A percentile compares a stretch with the other conserved stretches of the same genome.
phyloP scores from a whole-genome alignment of 2,113 vertebrate genomes.

The Urocitellus parryii region DNA sequence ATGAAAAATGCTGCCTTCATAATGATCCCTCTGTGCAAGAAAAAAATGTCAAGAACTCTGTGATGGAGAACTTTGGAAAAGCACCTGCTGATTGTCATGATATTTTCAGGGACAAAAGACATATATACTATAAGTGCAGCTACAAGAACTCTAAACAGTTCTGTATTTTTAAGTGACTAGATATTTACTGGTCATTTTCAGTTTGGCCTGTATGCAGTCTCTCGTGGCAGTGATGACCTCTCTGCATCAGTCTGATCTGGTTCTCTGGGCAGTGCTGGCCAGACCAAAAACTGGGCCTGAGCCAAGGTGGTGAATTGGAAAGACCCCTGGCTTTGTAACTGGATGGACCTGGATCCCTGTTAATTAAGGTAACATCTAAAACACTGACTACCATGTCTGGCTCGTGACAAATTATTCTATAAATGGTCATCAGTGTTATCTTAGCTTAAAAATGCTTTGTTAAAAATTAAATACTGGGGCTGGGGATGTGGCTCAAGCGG shows the following conservation, averaged over 20 bases:
- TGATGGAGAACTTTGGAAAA: not conserved
- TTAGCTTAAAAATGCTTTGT: slow-evolving; percentile 5
- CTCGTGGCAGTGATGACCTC: not conserved
- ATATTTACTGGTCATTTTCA: slow-evolving; percentile 39
- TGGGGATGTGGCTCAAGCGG: no score
- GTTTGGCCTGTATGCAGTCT: not conserved
- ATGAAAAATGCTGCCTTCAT: not conserved
- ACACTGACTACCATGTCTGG: not conserved
- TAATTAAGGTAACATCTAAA: slow-evolving; percentile 29
- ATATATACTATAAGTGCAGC: not conserved
- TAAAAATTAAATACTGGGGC: slow-evolving; percentile 43
- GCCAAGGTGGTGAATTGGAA: slow-evolving; percentile 44
- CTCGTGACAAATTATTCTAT: not conserved
- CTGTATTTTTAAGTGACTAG: not conserved
- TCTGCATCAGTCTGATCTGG: slow-evolving; percentile 5
- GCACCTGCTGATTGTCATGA: not conserved
- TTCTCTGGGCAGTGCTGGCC: not conserved
- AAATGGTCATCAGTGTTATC: slow-evolving; percentile 1
- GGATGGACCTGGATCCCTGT: not conserved
- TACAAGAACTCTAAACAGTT: not conserved
- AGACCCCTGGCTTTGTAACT: slow-evolving; percentile 45
- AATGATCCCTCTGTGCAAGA: not conserved
- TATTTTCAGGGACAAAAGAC: slow-evolving; percentile 33
- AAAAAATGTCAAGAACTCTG: not conserved
- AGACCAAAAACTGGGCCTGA: slow-evolving; percentile 46